These are phyloP conservation scores for Polyergus mexicanus DNA, from an alignment of 1,140 invertebrate species.

Conservation along the genomic window DNA sequence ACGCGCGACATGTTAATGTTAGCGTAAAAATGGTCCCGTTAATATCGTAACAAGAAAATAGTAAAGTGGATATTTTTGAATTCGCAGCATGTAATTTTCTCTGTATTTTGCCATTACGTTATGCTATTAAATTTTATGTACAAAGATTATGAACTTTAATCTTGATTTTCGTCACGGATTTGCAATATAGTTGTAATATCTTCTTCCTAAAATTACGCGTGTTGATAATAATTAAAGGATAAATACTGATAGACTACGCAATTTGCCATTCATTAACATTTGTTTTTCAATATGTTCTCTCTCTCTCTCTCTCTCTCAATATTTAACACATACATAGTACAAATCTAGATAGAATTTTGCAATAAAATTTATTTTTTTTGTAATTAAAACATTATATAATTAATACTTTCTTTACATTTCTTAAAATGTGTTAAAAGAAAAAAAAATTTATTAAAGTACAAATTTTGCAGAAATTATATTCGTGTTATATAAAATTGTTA, in stretches of 20 bases:
- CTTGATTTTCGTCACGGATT: constrained; percentile 46
- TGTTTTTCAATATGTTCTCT: neutral
- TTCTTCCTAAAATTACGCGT: neutral
- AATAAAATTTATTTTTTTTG: neutral
- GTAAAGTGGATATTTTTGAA: constrained; percentile 20
- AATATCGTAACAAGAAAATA: constrained; percentile 27
- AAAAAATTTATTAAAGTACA: neutral
- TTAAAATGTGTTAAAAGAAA: neutral
- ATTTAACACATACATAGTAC: neutral
- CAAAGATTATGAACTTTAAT: constrained; percentile 24
- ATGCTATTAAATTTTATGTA: constrained; percentile 25
- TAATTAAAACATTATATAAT: neutral
- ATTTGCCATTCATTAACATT: neutral
- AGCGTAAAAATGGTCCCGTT: neutral
- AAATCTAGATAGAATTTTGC: constrained; percentile 6
- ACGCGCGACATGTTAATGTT: constrained; percentile 23
- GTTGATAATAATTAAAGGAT: constrained; percentile 24
- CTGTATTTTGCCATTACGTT: constrained; percentile 10
- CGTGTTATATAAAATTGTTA: no score
- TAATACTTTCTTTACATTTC: neutral
- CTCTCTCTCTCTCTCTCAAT: no score
- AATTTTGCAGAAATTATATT: no score
- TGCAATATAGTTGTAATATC: constrained; percentile 17
- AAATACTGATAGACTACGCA: neutral
- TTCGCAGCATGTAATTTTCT: constrained; percentile 37